phyloP scores from a whole-genome alignment of 2,797 vertebrate species.

The Sebastes vulpes region DNA sequence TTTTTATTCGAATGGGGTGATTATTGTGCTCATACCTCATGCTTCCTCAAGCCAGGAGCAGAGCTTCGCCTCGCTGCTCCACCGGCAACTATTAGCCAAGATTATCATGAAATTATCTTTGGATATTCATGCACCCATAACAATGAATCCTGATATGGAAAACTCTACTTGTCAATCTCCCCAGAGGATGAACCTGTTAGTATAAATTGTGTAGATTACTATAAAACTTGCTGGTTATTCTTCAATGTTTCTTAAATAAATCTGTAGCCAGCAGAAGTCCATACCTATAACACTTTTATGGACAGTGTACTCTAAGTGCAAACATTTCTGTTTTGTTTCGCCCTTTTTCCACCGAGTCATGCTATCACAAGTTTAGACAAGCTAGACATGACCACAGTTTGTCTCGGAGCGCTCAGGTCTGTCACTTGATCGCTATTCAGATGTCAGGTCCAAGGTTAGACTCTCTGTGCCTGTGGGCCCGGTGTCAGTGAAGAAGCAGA shows the following conservation, averaged over 20 bases:
- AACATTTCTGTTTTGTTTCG: not conserved
- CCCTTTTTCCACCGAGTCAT: not conserved
- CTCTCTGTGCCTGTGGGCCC: conserved; percentile 20
- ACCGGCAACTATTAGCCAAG: not conserved
- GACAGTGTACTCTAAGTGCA: not conserved
- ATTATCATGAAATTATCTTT: not conserved
- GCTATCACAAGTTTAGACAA: conserved; percentile 17
- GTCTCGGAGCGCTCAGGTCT: conserved; percentile 42
- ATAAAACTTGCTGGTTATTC: not conserved
- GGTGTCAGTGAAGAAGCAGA: conserved; percentile 18
- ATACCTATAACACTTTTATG: not conserved
- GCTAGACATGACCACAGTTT: conserved; percentile 26
- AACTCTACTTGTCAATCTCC: not conserved
- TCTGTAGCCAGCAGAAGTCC: not conserved
- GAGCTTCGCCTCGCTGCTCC: fast-evolving
- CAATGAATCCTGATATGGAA: no score
- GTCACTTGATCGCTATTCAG: conserved; percentile 40
- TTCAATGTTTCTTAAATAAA: not conserved
- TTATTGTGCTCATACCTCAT: no score
- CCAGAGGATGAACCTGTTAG: not conserved
- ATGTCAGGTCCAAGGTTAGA: conserved; percentile 53
- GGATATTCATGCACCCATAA: not conserved
- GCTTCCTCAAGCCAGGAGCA: no score
- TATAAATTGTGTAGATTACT: no score
- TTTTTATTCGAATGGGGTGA: no score